phyloP scores from a whole-genome alignment of 2,797 vertebrate genomes.

The Malurus leucopterus region DNA sequence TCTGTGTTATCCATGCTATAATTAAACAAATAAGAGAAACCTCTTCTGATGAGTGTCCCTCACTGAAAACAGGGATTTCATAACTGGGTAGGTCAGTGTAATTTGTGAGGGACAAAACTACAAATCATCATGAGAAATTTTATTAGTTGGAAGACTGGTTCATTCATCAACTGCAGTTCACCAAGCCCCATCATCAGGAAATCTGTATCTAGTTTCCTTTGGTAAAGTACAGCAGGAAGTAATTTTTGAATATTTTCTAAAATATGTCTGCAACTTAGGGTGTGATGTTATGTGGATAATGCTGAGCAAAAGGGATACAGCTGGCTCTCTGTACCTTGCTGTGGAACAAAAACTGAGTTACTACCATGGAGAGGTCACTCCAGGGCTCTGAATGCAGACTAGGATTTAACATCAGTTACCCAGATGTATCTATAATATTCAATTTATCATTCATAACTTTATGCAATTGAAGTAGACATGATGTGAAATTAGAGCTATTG shows the following conservation, averaged over 20 bases:
- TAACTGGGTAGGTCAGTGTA: neutral
- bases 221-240: conserved; percentile 14
- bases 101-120: neutral
- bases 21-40: neutral
- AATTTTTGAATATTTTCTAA: conserved; percentile 9
- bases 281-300: neutral
- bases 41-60: neutral
- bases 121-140: neutral
- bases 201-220: neutral
- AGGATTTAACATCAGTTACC: conserved; percentile 5
- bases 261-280: neutral
- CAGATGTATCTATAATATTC: conserved; percentile 1
- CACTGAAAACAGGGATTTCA: neutral
- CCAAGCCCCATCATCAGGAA: neutral
- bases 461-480: conserved; percentile 8
- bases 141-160: neutral
- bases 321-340: neutral
- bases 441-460: neutral
- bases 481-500: conserved; percentile 7
- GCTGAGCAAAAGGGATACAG: neutral
- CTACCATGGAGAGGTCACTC: conserved; percentile 1
- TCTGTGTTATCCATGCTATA: neutral
- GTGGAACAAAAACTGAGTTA: neutral
- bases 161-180: neutral
- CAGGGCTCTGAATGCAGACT: neutral